Evolutionary conservation across 2,888 invertebrate genomes (phyloP).

Genomic region (Pristionchus arcanus): DNA sequence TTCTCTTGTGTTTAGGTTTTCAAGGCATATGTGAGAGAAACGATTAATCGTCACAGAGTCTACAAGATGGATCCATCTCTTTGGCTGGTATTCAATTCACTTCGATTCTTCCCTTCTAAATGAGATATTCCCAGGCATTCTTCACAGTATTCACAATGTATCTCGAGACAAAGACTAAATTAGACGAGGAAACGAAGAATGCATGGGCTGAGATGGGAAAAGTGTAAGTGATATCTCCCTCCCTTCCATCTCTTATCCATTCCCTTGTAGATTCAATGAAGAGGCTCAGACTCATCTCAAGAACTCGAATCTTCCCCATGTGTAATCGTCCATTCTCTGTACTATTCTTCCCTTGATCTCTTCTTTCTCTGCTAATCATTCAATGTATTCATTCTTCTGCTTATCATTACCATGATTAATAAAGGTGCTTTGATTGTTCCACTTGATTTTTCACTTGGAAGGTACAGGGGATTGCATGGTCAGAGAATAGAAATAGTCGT

Average conservation of each 20-base stretch:
- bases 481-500: no score
- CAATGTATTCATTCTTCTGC: not conserved
- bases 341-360: not conserved
- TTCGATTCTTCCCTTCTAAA: not conserved
- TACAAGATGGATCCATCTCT: constrained; percentile 78
- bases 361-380: not conserved
- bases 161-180: constrained; percentile 65
- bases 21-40: constrained; percentile 73
- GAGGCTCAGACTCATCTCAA: constrained; percentile 68
- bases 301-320: constrained; percentile 63
- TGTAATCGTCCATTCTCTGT: not conserved
- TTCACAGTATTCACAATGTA: constrained; percentile 75
- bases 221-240: constrained; percentile 34
- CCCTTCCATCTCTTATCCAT: not conserved
- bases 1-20: not conserved
- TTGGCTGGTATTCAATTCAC: constrained; percentile 67
- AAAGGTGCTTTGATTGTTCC: not conserved
- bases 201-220: constrained; percentile 75
- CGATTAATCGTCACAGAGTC: constrained; percentile 73
- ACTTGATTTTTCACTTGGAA: not conserved
- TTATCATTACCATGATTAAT: not conserved
- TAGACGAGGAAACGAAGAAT: constrained; percentile 68
- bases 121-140: constrained; percentile 68
- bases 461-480: not conserved
- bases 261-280: constrained; percentile 61